Conservation (phyloP, 2,888 invertebrate genomes). For the Eupithecia abbreviata region DNA sequence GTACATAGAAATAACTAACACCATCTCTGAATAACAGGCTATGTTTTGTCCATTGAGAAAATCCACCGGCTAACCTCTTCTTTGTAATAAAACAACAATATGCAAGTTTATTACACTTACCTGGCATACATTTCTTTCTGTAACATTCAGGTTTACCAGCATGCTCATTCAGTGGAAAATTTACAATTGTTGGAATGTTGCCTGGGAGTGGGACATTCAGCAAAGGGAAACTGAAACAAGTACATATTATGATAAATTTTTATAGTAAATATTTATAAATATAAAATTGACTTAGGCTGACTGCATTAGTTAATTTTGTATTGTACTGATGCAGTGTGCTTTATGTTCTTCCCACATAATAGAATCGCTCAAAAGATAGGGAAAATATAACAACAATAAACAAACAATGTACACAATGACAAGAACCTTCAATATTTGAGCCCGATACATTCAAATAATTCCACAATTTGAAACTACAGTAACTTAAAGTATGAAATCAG, state of each 20-base stretch:
- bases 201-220: conserved; percentile 95
- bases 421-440: background rate
- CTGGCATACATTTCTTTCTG: conserved; percentile 57
- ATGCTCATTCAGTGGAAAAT: conserved; percentile 71
- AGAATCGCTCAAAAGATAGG: background rate
- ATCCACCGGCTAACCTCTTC: background rate
- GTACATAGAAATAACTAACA: background rate
- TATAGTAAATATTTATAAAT: background rate
- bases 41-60: background rate
- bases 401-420: background rate
- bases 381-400: background rate
- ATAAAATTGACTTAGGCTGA: background rate
- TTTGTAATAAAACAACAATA: background rate
- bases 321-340: background rate
- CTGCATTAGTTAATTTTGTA: background rate
- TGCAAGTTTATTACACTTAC: conserved; percentile 42
- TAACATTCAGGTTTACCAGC: conserved; percentile 53
- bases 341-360: background rate
- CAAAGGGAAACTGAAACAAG: conserved; percentile 89
- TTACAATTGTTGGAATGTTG: conserved; percentile 90
- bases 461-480: background rate
- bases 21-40: background rate
- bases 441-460: background rate
- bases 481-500: background rate
- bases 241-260: background rate